Evolutionary conservation across 2,888 invertebrate genomes (phyloP).

Genomic region (Brachypterus glaber): DNA sequence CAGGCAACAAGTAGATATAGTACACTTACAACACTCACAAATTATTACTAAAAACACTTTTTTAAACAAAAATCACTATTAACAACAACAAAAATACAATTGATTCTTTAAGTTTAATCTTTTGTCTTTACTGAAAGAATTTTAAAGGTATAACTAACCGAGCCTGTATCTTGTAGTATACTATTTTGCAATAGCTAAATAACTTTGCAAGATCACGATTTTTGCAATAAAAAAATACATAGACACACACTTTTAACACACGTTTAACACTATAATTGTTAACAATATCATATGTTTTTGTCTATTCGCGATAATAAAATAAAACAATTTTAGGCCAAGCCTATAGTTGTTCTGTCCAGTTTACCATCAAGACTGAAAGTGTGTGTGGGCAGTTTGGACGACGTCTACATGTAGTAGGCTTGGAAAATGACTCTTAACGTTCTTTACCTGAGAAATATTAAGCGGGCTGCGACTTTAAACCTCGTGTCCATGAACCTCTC

Average conservation of each 20-base stretch:
- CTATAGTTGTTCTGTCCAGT: slow-evolving; percentile 20
- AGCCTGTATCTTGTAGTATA: too few species aligned
- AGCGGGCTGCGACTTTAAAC: slow-evolving; percentile 13
- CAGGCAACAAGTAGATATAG: slow-evolving; percentile 17
- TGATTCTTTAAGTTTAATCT: too few species aligned
- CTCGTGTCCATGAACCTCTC: slow-evolving; percentile 28
- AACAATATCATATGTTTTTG: too few species aligned
- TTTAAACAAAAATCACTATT: slow-evolving; percentile 2
- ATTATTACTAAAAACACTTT: slow-evolving; percentile 6
- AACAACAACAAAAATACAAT: slow-evolving; percentile 8
- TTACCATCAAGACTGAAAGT: slow-evolving; percentile 28
- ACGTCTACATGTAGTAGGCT: slow-evolving; percentile 12
- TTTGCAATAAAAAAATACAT: too few species aligned
- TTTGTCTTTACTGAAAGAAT: too few species aligned
- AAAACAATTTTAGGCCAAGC: slow-evolving; percentile 15
- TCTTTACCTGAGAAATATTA: slow-evolving; percentile 15
- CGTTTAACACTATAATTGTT: too few species aligned
- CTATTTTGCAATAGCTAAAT: too few species aligned
- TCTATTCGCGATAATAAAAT: too few species aligned
- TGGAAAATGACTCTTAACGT: slow-evolving; percentile 24
- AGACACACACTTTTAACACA: too few species aligned
- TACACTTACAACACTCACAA: slow-evolving; percentile 21
- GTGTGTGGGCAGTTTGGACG: slow-evolving; percentile 25
- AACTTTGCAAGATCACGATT: too few species aligned
- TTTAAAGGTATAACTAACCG: too few species aligned